Evolutionary conservation across 2,113 vertebrate species (phyloP), one percentile per base, ranked within the genome.

Genomic region (Xyrauchen texanus): DNA sequence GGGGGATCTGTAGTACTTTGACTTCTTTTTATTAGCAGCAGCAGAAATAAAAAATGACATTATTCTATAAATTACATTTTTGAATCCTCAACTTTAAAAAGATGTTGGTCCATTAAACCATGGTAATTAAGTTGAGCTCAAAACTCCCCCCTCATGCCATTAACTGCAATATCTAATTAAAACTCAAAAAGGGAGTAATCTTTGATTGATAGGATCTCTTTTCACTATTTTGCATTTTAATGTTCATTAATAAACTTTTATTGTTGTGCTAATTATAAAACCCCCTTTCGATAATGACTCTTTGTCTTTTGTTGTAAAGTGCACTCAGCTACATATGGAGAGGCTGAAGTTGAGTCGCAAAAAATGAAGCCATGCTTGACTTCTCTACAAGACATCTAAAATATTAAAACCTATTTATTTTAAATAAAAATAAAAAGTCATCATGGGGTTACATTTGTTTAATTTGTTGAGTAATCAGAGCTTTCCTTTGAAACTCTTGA

Each of bases 211-310:
- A 93, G 94, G 87, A 93, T 94, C 94, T 94, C 94, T 94, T 94
- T 93, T 93, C 93, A 94, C 94, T 95, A 94, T 95, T 95, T 96
- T 97, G 95, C 95, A 96, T 96, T 98, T 98, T 98, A 98, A 98
- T 97, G 95, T 95, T 96, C 94, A 97, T 97, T 98, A 97, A 98
- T 99, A 98, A 98, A 98, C 95, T 98, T 98, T 98, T 98, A 99
- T 98, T 95, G 94, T 98, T 97, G 94, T 95, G 95, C 96, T 97
- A 97, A 98, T 98, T 96, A 96, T 94, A 96, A 96, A 92, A 92
- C 93, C 95, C 94, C 94, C 91, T 94, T 96, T 94, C 89, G 88
- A 92, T 91, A 93, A 95, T 92, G 91, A 91, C 86, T 83, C 88
- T 87, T 84, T 67, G 79, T 67, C 81, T 88, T 90, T 91, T 90